Evolutionary conservation across 2,888 invertebrate genomes (phyloP), one percentile per base, ranked within the genome.

Genomic region (Camptogramma bilineatum): DNA sequence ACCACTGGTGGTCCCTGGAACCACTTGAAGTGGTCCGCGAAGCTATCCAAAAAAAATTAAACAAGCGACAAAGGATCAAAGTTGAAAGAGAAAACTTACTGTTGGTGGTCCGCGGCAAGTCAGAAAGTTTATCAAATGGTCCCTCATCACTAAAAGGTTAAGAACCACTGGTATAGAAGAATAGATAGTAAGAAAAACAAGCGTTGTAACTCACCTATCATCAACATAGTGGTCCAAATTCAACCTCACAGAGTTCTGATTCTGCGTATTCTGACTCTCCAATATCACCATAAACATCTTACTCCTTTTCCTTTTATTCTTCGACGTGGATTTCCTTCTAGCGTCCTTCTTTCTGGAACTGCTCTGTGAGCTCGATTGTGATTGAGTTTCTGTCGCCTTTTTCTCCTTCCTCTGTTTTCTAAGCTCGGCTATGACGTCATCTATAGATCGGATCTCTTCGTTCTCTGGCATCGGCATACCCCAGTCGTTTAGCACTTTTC

Each of bases 221-320:
- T 93, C 92, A 62, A 93, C 91, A 73, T 90, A 87, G 78, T 90
- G 92, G 66, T 93, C 93, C 80, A 93, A 83, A 77, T 93, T 91
- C 73, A 93, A 75, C 69, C 85, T 86, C 67, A 93, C 73, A 4
- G 91, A 87, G 67, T 74, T 87, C 68, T 85, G 88, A 42, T 70
- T 82, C 64, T 85, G 84, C 18, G 88, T 66, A 48, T 62, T 66
- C 48, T 66, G 66, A 59, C 86, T 92, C 58, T 92, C 92, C 64
- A 93, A 70, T 73, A 93, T 86, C 34, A 93, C 91, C 44, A 87
- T 83, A 2, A 93, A 93, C 79, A 86, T 85, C 51, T 87, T 88
- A 56, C 69, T 82, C 69, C 86, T 89, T 68, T 85, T 88, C 70
- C 85, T 87, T 70, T 89, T 91, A 71, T 73, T 88, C 62, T 90